Evolutionary conservation across 1,140 invertebrate species (phyloP), one percentile per base, ranked within the genome.

Genomic region (Diorhabda sublineata): DNA sequence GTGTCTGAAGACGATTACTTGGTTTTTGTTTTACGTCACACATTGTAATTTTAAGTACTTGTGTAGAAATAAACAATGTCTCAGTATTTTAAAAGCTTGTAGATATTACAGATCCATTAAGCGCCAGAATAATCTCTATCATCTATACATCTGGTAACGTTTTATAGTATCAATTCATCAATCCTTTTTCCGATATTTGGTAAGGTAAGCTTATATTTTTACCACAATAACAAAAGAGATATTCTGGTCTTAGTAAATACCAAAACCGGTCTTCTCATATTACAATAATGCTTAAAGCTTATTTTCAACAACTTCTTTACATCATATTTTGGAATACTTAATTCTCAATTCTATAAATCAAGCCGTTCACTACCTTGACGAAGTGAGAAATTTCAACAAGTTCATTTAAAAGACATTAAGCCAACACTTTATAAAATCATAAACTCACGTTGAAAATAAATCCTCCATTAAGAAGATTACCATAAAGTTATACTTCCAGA

Each of bases 331-430:
- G 47, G 47, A 52, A 52, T 52, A 52, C n/a, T 52, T 52, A 52
- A 52, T 52, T 2, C 47, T 52, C n/a, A 8, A 52, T 52, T 8
- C n/a, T 52, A 52, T 52, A 52, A 52, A 52, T 52, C 47, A 52
- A 52, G 47, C 47, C 47, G 47, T n/a, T 52, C 47, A 52, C 3
- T 52, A 52, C 47, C 47, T 52, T 52, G 47, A 52, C 47, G 47
- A 52, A 52, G 47, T 52, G 47, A 52, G 47, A 52, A 52, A 52
- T 52, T 52, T 52, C 47, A 52, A 52, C 47, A n/a, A 52, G 47
- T 52, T 52, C 47, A 52, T 52, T 52, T 52, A 52, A 52, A 52
- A 52, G n/a, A n/a, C 47, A 52, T 52, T 52, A 52, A 52, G 6
- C 47, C 6, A n/a, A 8, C 47, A 52, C 6, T 52, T 52, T 3